Evolutionary conservation across 2,888 invertebrate species (phyloP), one percentile per base, ranked within the genome.

Genomic region (Rhagonycha fulva): DNA sequence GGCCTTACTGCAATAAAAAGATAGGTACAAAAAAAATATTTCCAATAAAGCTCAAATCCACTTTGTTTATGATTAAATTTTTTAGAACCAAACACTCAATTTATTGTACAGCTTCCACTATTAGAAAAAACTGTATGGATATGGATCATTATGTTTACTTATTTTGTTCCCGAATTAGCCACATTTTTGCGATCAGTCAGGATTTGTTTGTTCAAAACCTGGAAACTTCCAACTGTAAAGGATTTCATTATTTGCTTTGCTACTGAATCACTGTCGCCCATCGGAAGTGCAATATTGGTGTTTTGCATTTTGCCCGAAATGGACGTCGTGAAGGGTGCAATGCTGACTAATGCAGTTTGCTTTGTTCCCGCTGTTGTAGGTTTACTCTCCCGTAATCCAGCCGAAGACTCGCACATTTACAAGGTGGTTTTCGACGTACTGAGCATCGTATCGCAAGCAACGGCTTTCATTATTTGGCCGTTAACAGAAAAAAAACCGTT

Each of bases 271-370:
- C 87, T 95, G 12, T 94, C 96, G 83, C 91, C 94, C 0, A 88
- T 94, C 61, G 98, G 97, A 12, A 87, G 95, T 82, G 93, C 94
- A 0, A 86, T 96, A 47, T 89, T 98, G 24, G 90, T 94, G 28
- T 93, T 96, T 80, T 87, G 92, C 47, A 91, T 96, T 63, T 88
- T 98, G 60, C 97, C 97, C 0, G 91, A 94, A 80, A 85, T 97
- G 81, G 95, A 96, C 86, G 93, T 94, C 0, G 90, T 95, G 10
- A 94, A 95, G 85, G 96, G 94, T 1, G 92, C 94, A 1, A 95
- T 96, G 92, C 88, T 97, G 71, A 94, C 95, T 84, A 96, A 95
- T 86, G 95, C 95, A 23, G 90, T 96, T 79, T 96, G 95, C 84
- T 90, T 97, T 81, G 87, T 96, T 11, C 98, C 98, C 0, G 86